phyloP scores from a whole-genome alignment of 2,888 invertebrate genomes.

The Lasioglossum figueresi region DNA sequence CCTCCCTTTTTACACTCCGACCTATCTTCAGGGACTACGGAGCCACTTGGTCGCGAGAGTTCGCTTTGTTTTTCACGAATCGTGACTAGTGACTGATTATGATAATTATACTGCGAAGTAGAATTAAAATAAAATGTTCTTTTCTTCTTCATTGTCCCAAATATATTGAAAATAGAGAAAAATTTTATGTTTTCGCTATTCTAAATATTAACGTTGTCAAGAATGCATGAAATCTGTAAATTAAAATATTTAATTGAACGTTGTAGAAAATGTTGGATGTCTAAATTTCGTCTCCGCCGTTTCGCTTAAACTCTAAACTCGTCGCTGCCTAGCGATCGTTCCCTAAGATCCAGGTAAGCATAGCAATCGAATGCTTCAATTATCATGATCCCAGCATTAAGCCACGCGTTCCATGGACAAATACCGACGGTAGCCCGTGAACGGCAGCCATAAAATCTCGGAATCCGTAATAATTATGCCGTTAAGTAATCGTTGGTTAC shows the following conservation, averaged over 20 bases:
- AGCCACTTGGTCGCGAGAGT: not conserved
- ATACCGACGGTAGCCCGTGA: not conserved
- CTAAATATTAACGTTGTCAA: not conserved
- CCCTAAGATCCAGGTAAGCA: not conserved
- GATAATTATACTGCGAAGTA: not conserved
- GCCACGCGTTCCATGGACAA: not conserved
- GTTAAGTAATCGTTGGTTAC: constrained; percentile 66
- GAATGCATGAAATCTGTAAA: no score
- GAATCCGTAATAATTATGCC: constrained; percentile 63
- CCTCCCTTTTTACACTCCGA: not conserved
- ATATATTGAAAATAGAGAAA: not conserved
- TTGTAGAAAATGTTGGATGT: not conserved
- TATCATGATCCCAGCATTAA: not conserved
- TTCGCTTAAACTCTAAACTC: not conserved
- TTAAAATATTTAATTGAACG: not conserved
- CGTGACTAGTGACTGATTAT: not conserved
- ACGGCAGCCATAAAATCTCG: constrained; percentile 44
- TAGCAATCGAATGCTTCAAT: not conserved
- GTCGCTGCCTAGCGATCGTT: not conserved
- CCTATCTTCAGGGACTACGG: not conserved
- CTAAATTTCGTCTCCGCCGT: not conserved
- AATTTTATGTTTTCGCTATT: not conserved
- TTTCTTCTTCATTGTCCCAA: not conserved
- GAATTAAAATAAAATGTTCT: not conserved
- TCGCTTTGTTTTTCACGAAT: not conserved